Evolutionary conservation across 2,797 vertebrate genomes (phyloP), one percentile per base, ranked within the genome.

Genomic region (Zenarchopterus dispar): DNA sequence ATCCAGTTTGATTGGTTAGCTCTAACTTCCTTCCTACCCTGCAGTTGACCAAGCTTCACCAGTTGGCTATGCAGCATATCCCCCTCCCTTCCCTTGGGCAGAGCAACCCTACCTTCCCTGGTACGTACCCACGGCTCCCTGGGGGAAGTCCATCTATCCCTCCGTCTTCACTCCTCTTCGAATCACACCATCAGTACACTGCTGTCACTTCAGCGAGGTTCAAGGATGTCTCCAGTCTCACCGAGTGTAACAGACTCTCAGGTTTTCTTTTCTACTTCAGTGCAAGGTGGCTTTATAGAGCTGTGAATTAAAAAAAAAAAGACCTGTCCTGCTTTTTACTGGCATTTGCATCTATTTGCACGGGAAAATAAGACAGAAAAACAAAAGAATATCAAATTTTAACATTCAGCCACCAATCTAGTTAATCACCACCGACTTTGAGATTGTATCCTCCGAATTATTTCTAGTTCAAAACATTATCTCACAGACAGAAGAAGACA

Each of bases 41-140:
- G 96, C 96, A 97, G 96, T 96, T 97, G 95, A 97, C 95, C 96
- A 97, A 97, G 96, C 96, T 97, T 96, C 96, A 97, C 94, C 96
- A 97, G 96, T 96, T 97, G 96, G 96, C 96, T 97, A 96, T 97
- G 96, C 96, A 97, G 96, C 96, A 97, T 96, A 93, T 96, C 93
- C 96, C 96, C 94, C 91, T 97, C 96, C 96, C 95, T 93, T 95
- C 96, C 96, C 95, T 97, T 97, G 96, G 96, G 96, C 96, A 97
- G 95, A 97, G 94, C 95, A 96, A 96, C 94, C 96, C 95, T 95
- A 96, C 95, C 95, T 97, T 97, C 95, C 96, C 96, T 95, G 96
- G 96, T 97, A 97, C 93, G 96, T 97, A 97, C 95, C 96, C 95
- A 93, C 91, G 92, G 93, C 92, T 94, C 94, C 94, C 95, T 87